Evolutionary conservation across 2,113 vertebrate genomes (phyloP), one percentile per base, ranked within the genome.

Genomic region (Xyrauchen texanus): DNA sequence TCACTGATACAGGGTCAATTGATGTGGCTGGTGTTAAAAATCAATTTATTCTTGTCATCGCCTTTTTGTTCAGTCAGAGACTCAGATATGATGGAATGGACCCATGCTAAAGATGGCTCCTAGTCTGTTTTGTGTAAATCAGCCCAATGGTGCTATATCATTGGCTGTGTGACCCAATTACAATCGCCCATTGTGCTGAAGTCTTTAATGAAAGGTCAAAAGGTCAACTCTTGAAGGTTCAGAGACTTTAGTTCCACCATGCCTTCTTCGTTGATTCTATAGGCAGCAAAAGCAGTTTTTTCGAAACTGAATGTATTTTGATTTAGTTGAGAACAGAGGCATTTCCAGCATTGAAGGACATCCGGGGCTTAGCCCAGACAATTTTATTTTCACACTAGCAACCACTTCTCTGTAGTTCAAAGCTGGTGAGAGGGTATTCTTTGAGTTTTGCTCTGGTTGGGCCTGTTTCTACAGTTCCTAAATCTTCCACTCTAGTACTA

Each of bases 21-120:
- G 67, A 90, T 90, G 86, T 62, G 73, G 72, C 77, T 0, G 67
- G 78, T 87, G 84, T 77, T 68, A 21, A 60, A 82, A 83, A 90
- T 92, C 90, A 58, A 91, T 92, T 85, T 53, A 51, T 57, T 79
- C 65, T 84, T 87, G 86, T 89, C 90, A 90, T 86, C 84, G 76
- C 81, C 82, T 85, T 85, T 90, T 70, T 82, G 85, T 89, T 89
- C 82, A 85, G 83, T 90, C 85, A 84, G 42, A 51, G 57, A 53
- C 78, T 73, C 68, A 77, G 81, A 87, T 83, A 88, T 89, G 88
- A 87, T 79, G 76, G 21, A 74, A 76, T 44, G 55, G 63, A 51
- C 8, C 13, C 16, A 0, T 34, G 72, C 64, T 52, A 63, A 12
- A 15, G 12, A 51, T 49, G 45, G 9, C 45, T 61, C 61, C 44